Conservation (phyloP, 23 tunicate genomes). For the Styela plicata region DNA sequence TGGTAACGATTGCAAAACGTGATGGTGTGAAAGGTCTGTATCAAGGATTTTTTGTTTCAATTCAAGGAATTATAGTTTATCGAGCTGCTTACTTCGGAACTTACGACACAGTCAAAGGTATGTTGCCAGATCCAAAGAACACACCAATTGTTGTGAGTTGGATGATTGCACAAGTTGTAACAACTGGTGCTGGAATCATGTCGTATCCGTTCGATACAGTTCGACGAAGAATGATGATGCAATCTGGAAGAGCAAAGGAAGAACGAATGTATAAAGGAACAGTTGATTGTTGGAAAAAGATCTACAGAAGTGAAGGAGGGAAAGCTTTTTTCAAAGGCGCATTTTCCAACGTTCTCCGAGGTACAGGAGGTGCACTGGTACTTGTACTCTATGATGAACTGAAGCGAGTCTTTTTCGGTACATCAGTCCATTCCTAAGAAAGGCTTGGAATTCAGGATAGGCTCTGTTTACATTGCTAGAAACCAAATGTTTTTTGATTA, state of each 20-base stretch:
- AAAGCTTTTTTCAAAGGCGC: slow-evolving; percentile 85
- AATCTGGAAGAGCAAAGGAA: slow-evolving; percentile 64
- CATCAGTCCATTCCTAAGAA: slow-evolving; percentile 1
- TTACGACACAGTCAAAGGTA: slow-evolving; percentile 83
- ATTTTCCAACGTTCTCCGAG: slow-evolving; percentile 75
- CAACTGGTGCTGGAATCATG: slow-evolving; percentile 84
- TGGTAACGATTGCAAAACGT: slow-evolving; percentile 51
- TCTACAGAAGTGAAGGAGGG: slow-evolving; percentile 40
- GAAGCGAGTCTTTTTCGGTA: not conserved
- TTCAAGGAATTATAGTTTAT: slow-evolving; percentile 87
- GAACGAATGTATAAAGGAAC: slow-evolving; percentile 81
- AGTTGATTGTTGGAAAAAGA: slow-evolving; percentile 75
- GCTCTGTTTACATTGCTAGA: too few species aligned
- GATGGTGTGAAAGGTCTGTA: slow-evolving; percentile 61
- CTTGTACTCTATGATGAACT: slow-evolving; percentile 23
- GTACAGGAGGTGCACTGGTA: slow-evolving; percentile 28
- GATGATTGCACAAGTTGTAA: slow-evolving; percentile 73
- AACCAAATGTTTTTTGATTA: too few species aligned
- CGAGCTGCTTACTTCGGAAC: slow-evolving; percentile 86
- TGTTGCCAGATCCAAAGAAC: slow-evolving; percentile 80
- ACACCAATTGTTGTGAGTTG: slow-evolving; percentile 67
- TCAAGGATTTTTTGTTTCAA: slow-evolving; percentile 85
- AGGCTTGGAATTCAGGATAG: too few species aligned
- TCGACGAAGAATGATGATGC: slow-evolving; percentile 88
- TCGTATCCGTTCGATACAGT: slow-evolving; percentile 90